Conservation (phyloP, 53 echinoderm and acorn worm genomes). For the Hippasteria phrygiana region DNA sequence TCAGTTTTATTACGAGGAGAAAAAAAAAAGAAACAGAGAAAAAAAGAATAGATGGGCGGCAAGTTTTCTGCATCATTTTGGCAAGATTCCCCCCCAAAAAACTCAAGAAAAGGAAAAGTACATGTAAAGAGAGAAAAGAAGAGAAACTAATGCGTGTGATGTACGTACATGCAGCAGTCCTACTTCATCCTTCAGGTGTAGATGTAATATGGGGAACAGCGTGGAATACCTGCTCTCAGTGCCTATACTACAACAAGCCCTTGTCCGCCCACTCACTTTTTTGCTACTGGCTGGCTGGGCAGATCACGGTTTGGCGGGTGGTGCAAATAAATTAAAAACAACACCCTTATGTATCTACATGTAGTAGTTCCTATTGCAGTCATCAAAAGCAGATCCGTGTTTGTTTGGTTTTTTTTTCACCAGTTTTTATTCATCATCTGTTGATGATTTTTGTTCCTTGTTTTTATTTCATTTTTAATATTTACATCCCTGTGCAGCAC, state of each 20-base stretch:
- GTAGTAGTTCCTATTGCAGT: not conserved
- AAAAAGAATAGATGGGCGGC: conserved; percentile 21
- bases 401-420: not conserved
- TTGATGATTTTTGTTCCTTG: not conserved
- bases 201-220: conserved; percentile 31
- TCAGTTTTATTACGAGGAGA: conserved; percentile 35
- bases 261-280: conserved; percentile 58
- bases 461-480: not conserved
- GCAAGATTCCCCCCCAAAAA: not conserved
- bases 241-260: conserved; percentile 20
- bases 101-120: not conserved
- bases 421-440: not conserved
- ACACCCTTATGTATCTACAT: not conserved
- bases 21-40: not conserved
- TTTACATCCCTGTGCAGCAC: not conserved
- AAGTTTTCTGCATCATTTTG: conserved; percentile 7
- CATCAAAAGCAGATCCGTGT: not conserved
- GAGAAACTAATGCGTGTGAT: conserved; percentile 11
- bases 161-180: not conserved
- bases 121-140: not conserved
- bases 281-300: conserved; percentile 33
- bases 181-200: conserved; percentile 13
- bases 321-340: not conserved
- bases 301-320: conserved; percentile 20
- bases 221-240: conserved; percentile 21